Percentiles rank a stretch among this genome's conserved stretches.
Conservation (phyloP, 2,888 invertebrate genomes). For the Amphipoea lucens region DNA sequence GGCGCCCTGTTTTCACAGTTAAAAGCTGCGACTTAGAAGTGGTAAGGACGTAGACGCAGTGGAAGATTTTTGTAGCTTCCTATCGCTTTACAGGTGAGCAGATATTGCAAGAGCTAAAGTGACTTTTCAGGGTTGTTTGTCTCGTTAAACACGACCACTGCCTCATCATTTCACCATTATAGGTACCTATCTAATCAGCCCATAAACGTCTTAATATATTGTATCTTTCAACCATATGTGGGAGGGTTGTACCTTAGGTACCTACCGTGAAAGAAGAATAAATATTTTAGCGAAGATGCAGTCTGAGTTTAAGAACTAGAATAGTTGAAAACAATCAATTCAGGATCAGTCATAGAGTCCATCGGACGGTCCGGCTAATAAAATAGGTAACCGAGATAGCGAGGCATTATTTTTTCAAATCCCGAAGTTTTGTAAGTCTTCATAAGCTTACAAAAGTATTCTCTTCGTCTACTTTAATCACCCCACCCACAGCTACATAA, state of each 20-base stretch:
- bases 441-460: background rate
- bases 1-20: slow-evolving; percentile 85
- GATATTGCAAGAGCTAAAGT: background rate
- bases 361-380: too few species aligned
- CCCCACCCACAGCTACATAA: background rate
- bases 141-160: background rate
- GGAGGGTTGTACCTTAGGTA: background rate
- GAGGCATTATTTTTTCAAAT: too few species aligned
- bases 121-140: background rate
- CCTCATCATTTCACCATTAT: background rate
- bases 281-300: background rate
- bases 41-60: slow-evolving; percentile 51
- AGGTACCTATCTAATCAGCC: background rate
- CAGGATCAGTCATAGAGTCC: background rate
- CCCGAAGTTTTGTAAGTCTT: background rate
- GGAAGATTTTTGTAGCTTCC: slow-evolving; percentile 52
- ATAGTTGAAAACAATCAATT: background rate
- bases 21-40: slow-evolving; percentile 80
- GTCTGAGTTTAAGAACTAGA: background rate
- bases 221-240: background rate
- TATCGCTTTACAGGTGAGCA: slow-evolving; percentile 15
- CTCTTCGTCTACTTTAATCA: background rate
- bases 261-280: background rate
- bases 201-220: background rate
- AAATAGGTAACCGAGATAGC: too few species aligned